These are phyloP conservation scores for Agonum fuliginosum DNA, from an alignment of 2,888 invertebrate species.

Conservation along the genomic window DNA sequence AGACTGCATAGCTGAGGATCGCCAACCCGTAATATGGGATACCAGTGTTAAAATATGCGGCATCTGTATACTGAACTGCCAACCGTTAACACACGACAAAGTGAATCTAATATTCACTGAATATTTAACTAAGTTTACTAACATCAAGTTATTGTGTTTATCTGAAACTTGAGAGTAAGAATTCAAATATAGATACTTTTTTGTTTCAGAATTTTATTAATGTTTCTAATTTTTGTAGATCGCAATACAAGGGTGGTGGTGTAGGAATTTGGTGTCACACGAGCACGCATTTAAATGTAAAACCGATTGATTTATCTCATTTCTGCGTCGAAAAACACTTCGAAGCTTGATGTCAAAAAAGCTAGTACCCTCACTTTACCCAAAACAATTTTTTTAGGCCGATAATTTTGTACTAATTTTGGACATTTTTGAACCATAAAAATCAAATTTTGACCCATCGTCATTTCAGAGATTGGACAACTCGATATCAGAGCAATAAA, in stretches of 20 bases:
- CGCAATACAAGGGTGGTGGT: neutral
- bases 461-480: no score
- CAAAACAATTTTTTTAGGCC: no score
- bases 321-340: no score
- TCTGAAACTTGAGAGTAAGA: neutral
- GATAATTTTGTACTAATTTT: no score
- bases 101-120: neutral
- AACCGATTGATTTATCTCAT: neutral
- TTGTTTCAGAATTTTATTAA: neutral
- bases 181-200: neutral
- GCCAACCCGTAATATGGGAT: no score
- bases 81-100: neutral
- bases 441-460: no score
- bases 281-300: neutral
- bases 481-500: no score
- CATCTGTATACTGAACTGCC: neutral
- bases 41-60: neutral
- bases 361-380: no score
- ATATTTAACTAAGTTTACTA: neutral
- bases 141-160: neutral
- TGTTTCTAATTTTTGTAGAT: neutral
- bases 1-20: neutral
- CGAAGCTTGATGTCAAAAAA: no score
- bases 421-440: no score
- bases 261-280: neutral